These are phyloP conservation scores for Pipistrellus kuhlii DNA, from an alignment of 2,797 vertebrate genomes.

Conservation along the genomic window DNA sequence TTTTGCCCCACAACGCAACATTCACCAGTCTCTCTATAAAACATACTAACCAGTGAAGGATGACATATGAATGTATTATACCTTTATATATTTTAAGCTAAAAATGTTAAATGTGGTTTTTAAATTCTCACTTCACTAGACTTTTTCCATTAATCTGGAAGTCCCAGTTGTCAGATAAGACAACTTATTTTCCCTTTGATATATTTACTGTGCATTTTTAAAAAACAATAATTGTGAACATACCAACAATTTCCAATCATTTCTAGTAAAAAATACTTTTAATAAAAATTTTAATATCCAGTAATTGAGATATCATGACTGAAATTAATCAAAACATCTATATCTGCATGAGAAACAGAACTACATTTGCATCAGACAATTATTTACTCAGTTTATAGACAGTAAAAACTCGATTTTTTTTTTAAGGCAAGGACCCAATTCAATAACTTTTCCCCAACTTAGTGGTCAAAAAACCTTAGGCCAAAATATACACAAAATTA, in stretches of 20 bases:
- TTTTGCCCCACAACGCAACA: background rate
- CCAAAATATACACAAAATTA: background rate
- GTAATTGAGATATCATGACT: conserved; percentile 14
- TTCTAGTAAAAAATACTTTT: background rate
- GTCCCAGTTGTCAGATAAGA: background rate
- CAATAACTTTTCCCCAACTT: background rate
- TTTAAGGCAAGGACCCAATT: background rate
- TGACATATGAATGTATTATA: background rate
- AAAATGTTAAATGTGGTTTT: background rate
- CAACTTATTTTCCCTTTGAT: background rate
- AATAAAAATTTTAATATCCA: background rate
- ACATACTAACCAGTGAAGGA: background rate
- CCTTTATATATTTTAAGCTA: conserved; percentile 1
- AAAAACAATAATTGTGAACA: background rate
- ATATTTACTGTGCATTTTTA: background rate
- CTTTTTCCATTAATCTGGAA: background rate
- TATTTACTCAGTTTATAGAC: background rate
- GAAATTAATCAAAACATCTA: background rate
- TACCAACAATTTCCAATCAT: background rate
- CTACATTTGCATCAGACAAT: background rate
- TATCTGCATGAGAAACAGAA: background rate
- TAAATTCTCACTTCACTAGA: background rate
- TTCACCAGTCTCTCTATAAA: conserved; percentile 39
- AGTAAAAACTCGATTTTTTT: background rate
- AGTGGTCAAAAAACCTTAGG: background rate